These are phyloP conservation scores for Plebejus argus DNA, from an alignment of 2,888 invertebrate genomes.

Conservation along the genomic window DNA sequence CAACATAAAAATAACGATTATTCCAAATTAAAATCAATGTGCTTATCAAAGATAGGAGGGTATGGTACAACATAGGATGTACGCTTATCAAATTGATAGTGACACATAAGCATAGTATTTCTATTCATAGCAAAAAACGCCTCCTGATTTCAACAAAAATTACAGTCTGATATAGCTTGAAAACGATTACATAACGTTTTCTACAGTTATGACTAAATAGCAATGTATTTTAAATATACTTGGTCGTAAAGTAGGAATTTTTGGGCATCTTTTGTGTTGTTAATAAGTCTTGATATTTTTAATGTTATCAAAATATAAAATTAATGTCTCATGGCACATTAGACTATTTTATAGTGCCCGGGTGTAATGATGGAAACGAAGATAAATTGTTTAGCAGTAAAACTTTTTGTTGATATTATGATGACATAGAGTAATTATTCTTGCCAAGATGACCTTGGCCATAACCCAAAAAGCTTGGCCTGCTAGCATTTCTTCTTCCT, in stretches of 20 bases:
- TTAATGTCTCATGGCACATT: not conserved
- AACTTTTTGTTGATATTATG: not conserved
- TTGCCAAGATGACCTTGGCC: too few relatives aligned
- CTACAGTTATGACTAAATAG: not conserved
- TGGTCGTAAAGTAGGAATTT: not conserved
- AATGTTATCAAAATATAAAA: not conserved
- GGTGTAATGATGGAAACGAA: not conserved
- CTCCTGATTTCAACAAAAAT: not conserved
- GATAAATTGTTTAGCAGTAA: not conserved
- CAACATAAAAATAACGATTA: not conserved
- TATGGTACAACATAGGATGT: not conserved
- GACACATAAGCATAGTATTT: not conserved
- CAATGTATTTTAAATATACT: not conserved
- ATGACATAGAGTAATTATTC: not conserved
- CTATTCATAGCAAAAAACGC: not conserved
- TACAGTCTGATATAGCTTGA: too few relatives aligned
- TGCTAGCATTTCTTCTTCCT: too few relatives aligned
- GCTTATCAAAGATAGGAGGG: conserved; percentile 7
- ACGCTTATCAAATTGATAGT: conserved; percentile 3
- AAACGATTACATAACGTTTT: too few relatives aligned
- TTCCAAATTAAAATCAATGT: conserved; percentile 11
- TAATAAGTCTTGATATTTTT: not conserved
- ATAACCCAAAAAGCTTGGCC: too few relatives aligned
- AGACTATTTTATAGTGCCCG: not conserved
- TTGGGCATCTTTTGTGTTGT: not conserved